Evolutionary conservation across 2,888 invertebrate genomes (phyloP).

Genomic region (Siphlonurus alternatus): DNA sequence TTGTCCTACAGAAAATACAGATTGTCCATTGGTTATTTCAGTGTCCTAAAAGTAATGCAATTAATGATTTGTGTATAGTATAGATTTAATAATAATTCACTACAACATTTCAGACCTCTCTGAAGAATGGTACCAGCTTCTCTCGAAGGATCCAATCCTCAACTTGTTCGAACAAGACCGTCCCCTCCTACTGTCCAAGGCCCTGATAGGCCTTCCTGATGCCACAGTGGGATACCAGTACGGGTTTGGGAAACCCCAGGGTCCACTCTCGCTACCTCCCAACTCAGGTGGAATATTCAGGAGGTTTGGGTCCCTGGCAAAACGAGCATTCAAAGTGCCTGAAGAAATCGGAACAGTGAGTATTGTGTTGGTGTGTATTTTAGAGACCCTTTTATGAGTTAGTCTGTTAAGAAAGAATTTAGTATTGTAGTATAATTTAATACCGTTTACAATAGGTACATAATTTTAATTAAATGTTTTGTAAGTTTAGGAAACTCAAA

Average conservation of each 20-base stretch:
- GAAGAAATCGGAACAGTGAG: no score
- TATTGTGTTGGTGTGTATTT: no score
- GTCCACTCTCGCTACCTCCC: constrained; percentile 18
- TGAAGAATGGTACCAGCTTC: constrained; percentile 21
- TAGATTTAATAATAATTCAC: no score
- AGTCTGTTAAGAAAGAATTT: no score
- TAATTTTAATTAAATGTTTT: no score
- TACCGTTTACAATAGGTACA: neutral
- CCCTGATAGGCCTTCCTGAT: constrained; percentile 24
- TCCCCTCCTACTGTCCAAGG: constrained; percentile 24
- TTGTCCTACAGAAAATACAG: no score
- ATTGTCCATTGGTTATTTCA: no score
- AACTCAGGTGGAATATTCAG: neutral
- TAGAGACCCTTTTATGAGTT: no score
- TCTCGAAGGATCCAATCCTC: constrained; percentile 19
- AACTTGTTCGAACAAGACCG: constrained; percentile 15
- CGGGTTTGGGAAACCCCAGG: constrained; percentile 29
- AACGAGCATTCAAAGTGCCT: constrained; percentile 12
- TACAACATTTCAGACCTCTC: neutral
- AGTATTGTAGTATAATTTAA: no score
- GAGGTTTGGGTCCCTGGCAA: constrained; percentile 18
- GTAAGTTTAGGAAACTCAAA: no score
- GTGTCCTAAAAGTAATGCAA: no score
- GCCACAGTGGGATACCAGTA: constrained; percentile 31
- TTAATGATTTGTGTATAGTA: no score